Evolutionary conservation across 2,888 invertebrate genomes (phyloP), one percentile per base, ranked within the genome.

Genomic region (Acleris holmiana): DNA sequence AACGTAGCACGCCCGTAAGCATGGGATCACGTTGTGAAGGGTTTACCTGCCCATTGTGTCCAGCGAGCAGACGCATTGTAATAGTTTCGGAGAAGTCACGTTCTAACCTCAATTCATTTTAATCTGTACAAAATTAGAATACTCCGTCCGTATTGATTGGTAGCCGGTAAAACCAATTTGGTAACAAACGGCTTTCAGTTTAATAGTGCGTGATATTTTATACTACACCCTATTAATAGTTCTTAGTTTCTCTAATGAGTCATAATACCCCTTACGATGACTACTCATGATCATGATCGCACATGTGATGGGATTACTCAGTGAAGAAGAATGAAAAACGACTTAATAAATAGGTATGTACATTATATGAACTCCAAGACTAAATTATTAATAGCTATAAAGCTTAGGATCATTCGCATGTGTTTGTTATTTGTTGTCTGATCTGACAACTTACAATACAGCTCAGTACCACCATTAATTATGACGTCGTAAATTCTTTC

Each of bases 1-100:
- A 40, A 41, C 41, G 60, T 40, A 49, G 54, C 40, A 41, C 35
- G 57, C 50, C 41, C 49, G n/a, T 51, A 68, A 63, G 67, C 61
- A 61, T 47, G 8, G 29, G 50, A 23, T 29, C 61, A 46, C 55
- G 41, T 64, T 58, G 57, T 67, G 67, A 69, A 69, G 56, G 61
- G 64, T 67, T 68, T 75, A 75, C 74, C 75, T 74, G 74, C 68
- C 55, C 66, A 67, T 68, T 67, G 68, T 71, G 51, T 54, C 53
- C 61, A 56, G 15, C 57, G 58, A 21, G n/a, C 60, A 46, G 48
- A 18, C 46, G 44, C 67, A 68, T 70, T 73, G 67, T 71, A 62
- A 65, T 60, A 61, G 64, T n/a, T 73, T 72, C 72, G 23, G 44
- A 68, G 71, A 74, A 74, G 66, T 70, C 68, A 70, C 68, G 71